Evolutionary conservation across 2,113 vertebrate species (phyloP), one percentile per base, ranked within the genome.

Genomic region (Gymnocephalus cernua): DNA sequence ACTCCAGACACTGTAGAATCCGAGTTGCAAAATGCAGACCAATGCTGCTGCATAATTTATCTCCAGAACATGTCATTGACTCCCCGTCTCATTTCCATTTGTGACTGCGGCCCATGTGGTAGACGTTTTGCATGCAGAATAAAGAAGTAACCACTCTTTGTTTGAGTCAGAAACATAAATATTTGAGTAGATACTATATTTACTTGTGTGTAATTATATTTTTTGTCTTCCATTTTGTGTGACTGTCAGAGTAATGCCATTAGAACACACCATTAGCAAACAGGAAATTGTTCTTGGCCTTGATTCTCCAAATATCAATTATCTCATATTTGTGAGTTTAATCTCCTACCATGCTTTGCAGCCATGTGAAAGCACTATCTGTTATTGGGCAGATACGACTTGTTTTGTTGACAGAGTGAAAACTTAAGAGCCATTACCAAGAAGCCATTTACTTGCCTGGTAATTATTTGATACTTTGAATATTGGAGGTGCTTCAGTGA

Each of bases 401-500:
- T 89, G 79, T 80, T 82, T 79, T 73, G 77, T 71, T 67, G 67
- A 78, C 66, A 14, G 54, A 77, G 25, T 74, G n/a, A 65, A 74
- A 71, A 79, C 73, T 83, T 77, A 73, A 81, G 82, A 85, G 59
- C 73, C 64, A 90, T 86, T 71, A 90, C 67, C 50, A 58, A 85
- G 61, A 77, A 77, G 58, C 45, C 61, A 76, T 87, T 91, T 80
- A 57, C 35, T 69, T 85, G 67, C 64, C 62, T 74, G 29, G 77
- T 79, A 80, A 88, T 91, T 38, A 86, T 86, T 89, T 75, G 70
- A 90, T 89, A 62, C 75, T 89, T 81, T 82, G 53, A 88, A 85
- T 77, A 87, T 81, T 69, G 57, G 67, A 75, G 51, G 81, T 73
- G 63, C 72, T 87, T 80, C 48, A 74, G 79, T 70, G 47, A 90